phyloP scores from a whole-genome alignment of 30 jellyfish, hydroid and myxozoan species.

The Hydractinia symbiolongicarpus region DNA sequence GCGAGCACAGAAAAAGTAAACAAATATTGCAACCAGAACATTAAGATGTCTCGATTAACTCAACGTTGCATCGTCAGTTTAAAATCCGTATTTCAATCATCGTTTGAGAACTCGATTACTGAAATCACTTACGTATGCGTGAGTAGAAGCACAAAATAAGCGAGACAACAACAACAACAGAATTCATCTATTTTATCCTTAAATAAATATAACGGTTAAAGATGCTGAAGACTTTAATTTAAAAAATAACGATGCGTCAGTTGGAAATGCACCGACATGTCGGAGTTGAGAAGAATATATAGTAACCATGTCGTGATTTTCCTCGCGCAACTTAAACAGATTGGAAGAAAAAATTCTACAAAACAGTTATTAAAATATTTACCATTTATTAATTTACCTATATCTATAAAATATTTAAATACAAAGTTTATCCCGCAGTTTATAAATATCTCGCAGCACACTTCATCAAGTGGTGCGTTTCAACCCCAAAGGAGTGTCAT shows the following conservation, averaged over 20 bases:
- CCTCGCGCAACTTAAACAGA: neutral
- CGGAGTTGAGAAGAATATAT: no score
- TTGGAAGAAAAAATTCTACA: neutral
- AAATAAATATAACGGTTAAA: neutral
- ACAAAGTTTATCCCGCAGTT: no score
- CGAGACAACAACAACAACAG: neutral
- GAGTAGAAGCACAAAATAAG: neutral
- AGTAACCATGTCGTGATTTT: neutral
- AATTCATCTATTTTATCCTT: neutral
- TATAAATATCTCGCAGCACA: no score
- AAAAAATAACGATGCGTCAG: no score
- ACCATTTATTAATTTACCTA: no score
- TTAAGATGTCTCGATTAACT: neutral
- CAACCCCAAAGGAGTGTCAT: no score
- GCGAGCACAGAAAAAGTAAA: neutral
- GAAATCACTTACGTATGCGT: neutral
- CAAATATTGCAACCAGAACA: neutral
- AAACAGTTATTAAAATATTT: neutral
- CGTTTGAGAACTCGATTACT: conserved; percentile 1
- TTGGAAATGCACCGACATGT: no score
- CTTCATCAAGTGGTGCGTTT: no score
- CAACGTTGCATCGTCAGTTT: neutral
- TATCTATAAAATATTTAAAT: no score
- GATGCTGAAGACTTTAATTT: no score
- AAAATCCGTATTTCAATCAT: neutral